These are phyloP conservation scores for Sarcophaga rosellei DNA, from an alignment of 2,888 invertebrate genomes.

Conservation along the genomic window DNA sequence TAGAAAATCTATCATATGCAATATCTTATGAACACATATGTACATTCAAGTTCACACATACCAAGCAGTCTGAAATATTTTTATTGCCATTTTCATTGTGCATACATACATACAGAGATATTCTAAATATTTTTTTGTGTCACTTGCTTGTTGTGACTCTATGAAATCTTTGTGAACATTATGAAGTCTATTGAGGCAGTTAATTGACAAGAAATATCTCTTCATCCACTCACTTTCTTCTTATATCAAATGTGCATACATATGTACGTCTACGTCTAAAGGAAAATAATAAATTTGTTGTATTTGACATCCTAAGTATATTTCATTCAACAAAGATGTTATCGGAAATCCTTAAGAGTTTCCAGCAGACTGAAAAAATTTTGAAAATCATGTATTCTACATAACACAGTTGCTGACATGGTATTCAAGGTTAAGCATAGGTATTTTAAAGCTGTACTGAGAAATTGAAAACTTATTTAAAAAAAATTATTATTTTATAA, in stretches of 20 bases:
- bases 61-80: too few relatives aligned
- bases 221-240: background rate
- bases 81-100: too few relatives aligned
- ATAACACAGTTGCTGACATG: background rate
- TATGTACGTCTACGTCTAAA: too few relatives aligned
- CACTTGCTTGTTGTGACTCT: constrained; percentile 25
- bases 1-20: too few relatives aligned
- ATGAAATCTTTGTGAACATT: constrained; percentile 31
- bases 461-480: too few relatives aligned
- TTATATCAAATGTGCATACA: too few relatives aligned
- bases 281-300: too few relatives aligned
- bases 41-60: too few relatives aligned
- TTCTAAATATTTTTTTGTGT: constrained; percentile 29
- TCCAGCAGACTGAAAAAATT: background rate
- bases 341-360: constrained; percentile 32
- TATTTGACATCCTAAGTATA: background rate
- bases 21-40: too few relatives aligned
- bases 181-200: constrained; percentile 36
- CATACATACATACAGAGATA: background rate
- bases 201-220: constrained; percentile 14
- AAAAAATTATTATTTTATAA: too few relatives aligned
- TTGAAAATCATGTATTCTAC: constrained; percentile 8
- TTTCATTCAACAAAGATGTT: constrained; percentile 34
- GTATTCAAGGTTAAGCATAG: too few relatives aligned
- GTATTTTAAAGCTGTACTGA: too few relatives aligned